phyloP scores from a whole-genome alignment of 1,140 invertebrate species.

The Tribolium castaneum region DNA sequence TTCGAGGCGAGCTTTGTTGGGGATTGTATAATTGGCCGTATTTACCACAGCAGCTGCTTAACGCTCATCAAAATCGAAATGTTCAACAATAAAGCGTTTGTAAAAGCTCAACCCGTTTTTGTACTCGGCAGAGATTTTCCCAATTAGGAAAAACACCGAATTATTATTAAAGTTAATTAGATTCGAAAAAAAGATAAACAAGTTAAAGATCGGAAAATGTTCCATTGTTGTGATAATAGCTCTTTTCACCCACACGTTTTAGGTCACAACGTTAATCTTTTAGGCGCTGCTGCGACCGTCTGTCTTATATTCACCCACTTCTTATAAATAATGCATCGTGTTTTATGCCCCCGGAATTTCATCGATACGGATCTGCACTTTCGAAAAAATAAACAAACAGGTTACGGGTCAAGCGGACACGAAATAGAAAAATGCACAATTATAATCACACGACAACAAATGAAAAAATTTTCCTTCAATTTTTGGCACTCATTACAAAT shows the following conservation, averaged over 20 bases:
- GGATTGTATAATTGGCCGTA: slow-evolving; percentile 31
- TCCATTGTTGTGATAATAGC: slow-evolving; percentile 28
- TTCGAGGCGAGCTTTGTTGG: neutral
- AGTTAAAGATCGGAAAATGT: neutral
- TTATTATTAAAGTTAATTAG: neutral
- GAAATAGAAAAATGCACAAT: too few relatives aligned
- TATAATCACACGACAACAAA: too few relatives aligned
- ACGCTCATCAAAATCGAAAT: slow-evolving; percentile 34
- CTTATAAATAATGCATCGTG: slow-evolving; percentile 32
- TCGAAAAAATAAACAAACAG: neutral
- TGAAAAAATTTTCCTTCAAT: too few relatives aligned
- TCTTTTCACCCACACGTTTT: slow-evolving; percentile 29
- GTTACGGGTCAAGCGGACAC: neutral
- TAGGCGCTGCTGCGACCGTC: slow-evolving; percentile 26
- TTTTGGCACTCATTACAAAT: too few relatives aligned
- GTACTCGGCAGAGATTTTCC: neutral
- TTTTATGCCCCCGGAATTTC: slow-evolving; percentile 18
- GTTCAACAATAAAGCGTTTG: slow-evolving; percentile 12
- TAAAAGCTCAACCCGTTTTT: neutral
- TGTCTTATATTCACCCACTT: slow-evolving; percentile 30
- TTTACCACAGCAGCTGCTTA: slow-evolving; percentile 20
- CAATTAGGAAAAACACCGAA: neutral
- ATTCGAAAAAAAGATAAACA: neutral
- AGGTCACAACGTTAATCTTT: slow-evolving; percentile 27
- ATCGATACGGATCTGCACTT: neutral